Evolutionary conservation across 2,888 invertebrate species (phyloP).

Genomic region (Apamea crenata): DNA sequence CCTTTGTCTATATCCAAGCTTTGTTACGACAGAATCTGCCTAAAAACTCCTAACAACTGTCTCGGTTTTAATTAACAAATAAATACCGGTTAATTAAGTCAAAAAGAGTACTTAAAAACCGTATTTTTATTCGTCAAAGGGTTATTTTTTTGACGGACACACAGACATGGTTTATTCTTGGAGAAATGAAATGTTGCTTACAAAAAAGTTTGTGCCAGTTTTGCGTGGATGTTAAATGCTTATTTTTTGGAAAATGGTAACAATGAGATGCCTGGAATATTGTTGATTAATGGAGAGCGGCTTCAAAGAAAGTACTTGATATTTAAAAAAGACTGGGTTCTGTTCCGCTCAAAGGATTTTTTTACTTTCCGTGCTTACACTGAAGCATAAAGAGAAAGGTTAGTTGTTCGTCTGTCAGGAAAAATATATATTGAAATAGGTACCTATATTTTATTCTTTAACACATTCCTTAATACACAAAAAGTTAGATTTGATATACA

Average conservation of each 20-base stretch:
- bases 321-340: background rate
- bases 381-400: background rate
- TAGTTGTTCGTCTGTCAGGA: background rate
- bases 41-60: constrained; percentile 67
- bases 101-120: constrained; percentile 57
- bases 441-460: background rate
- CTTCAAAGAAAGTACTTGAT: background rate
- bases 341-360: background rate
- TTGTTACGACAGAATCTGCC: constrained; percentile 63
- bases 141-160: constrained; percentile 14
- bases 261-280: constrained; percentile 11
- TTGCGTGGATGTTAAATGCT: background rate
- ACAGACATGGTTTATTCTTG: background rate
- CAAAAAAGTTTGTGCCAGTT: background rate
- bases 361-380: background rate
- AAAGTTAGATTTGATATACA: background rate
- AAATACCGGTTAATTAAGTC: constrained; percentile 67
- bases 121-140: constrained; percentile 39
- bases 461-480: background rate
- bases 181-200: background rate
- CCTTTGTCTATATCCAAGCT: constrained; percentile 47
- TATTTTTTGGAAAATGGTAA: background rate
- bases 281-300: constrained; percentile 10
- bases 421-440: background rate
- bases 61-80: constrained; percentile 70